Evolutionary conservation across 1,140 invertebrate species (phyloP), one percentile per base, ranked within the genome.

Genomic region (Drosophila lowei): DNA sequence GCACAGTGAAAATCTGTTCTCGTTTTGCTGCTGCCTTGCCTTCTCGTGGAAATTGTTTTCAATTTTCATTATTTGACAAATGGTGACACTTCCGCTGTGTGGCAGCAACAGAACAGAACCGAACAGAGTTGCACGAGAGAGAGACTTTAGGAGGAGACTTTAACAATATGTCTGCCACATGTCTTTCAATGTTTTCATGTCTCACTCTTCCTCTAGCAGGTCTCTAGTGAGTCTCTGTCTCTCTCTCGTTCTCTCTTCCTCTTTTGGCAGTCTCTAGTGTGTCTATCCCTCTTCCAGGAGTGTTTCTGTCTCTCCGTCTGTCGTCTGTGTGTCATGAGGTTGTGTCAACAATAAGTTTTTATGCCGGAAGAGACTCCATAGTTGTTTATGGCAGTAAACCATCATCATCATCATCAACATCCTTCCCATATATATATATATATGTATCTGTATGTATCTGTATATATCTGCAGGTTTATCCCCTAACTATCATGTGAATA

Each of bases 31-130:
- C 41, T 67, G 58, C 71, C 30, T 9, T 9, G 71, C 56, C 34
- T 13, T 1, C 34, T 3, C 34, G 73, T 85, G 81, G 77, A 90
- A 90, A 90, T 90, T 90, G 88, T 90, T 90, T 90, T 90, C 88
- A 90, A 90, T 90, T 90, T 90, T 90, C 83, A 88, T 90, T 90
- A 90, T 90, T 90, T 90, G 88, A 90, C 88, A 90, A 90, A 90
- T 90, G 86, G 88, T 90, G 88, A 90, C 88, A 90, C 88, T 90
- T 90, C 88, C 88, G 83, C 88, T 88, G 81, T 77, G 88, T 80
- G 88, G 65, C 85, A 85, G 58, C 58, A 63, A 58, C 68, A 52
- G 61, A 7, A 28, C 7, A 28, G 7, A 28, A 28, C 7, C 8
- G 28, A 7, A 30, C 28, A 30, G 7, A 2, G 28, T 30, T 30